A percentile compares a stretch with the other conserved stretches of the same genome.
These are phyloP conservation scores for Amphiprion clarkii DNA, from an alignment of 2,797 vertebrate species.

Conservation along the genomic window DNA sequence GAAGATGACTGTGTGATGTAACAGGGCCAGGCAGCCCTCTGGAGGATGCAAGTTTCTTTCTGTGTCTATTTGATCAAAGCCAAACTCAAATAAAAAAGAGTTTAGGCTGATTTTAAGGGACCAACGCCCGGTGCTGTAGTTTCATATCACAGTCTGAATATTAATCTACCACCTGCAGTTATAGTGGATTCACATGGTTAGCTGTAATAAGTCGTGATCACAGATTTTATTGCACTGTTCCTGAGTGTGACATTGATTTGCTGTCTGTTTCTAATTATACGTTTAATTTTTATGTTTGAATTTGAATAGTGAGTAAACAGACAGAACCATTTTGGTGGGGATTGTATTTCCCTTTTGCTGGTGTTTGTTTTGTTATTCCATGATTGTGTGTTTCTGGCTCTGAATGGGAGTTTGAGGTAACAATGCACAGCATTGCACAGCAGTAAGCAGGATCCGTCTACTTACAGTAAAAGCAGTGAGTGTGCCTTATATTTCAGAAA, in stretches of 20 bases:
- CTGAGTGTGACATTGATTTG: neutral
- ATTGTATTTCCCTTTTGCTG: neutral
- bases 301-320: neutral
- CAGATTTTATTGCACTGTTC: neutral
- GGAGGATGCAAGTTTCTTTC: constrained; percentile 33
- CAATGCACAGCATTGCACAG: no score
- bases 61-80: constrained; percentile 23
- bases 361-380: neutral
- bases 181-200: neutral
- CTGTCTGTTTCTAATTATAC: neutral
- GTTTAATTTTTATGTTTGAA: neutral
- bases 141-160: constrained; percentile 4
- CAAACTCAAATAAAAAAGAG: constrained; percentile 24
- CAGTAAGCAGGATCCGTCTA: no score
- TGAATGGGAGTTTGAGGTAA: no score
- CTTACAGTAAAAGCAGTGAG: no score
- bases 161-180: neutral
- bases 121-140: neutral
- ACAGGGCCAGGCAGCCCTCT: constrained; percentile 41
- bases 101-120: constrained; percentile 6
- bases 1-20: constrained; percentile 64
- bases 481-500: no score
- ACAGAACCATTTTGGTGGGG: neutral
- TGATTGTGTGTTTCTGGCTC: neutral
- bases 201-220: neutral